Conservation (phyloP, 2,888 invertebrate genomes). For the Adelphocoris suturalis region DNA sequence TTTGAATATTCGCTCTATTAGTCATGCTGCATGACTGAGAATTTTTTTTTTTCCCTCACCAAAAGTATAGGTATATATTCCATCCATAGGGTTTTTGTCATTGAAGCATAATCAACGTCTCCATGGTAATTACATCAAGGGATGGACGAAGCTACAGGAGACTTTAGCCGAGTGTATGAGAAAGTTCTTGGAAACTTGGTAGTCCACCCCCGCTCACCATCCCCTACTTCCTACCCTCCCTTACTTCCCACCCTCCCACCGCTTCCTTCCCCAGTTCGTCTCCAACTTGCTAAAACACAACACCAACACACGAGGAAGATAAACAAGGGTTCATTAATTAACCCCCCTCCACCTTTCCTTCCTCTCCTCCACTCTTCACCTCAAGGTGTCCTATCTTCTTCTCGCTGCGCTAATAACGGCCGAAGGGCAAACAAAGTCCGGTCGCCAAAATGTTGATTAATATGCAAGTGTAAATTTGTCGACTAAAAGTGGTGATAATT, state of each 20-base stretch:
- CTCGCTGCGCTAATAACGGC: neutral
- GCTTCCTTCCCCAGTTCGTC: neutral
- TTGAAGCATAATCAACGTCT: no score
- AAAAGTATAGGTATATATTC: no score
- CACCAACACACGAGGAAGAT: slow-evolving; percentile 14
- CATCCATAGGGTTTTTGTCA: no score
- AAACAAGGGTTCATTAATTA: slow-evolving; percentile 36
- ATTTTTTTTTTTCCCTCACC: no score
- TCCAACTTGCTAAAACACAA: slow-evolving; percentile 25
- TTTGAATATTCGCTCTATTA: no score
- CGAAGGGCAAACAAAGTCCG: slow-evolving; percentile 16
- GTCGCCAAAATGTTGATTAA: slow-evolving; percentile 25
- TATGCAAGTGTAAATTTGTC: neutral
- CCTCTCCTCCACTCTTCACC: neutral
- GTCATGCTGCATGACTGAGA: no score
- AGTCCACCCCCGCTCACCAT: neutral
- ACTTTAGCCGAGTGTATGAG: neutral
- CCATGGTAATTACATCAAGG: no score
- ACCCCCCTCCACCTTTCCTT: neutral
- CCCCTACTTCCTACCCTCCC: no score
- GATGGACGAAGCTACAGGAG: no score
- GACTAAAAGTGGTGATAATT: neutral
- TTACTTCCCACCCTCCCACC: neutral
- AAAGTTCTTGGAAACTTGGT: neutral
- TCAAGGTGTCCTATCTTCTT: neutral